A percentile compares a stretch with the other conserved stretches of the same genome.
Conservation (phyloP, 2,888 invertebrate species). For the Stenurella melanura region DNA sequence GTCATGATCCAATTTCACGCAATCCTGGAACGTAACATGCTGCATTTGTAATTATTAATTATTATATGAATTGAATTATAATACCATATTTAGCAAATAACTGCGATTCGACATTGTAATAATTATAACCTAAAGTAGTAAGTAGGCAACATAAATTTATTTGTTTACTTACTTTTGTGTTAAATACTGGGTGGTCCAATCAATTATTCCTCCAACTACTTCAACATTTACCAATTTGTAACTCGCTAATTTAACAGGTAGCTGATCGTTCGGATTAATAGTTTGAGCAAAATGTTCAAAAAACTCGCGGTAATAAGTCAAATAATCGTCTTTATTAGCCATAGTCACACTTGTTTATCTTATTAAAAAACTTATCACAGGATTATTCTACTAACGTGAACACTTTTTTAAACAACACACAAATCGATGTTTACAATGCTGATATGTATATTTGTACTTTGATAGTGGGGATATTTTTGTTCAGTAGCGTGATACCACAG, state of each 20-base stretch:
- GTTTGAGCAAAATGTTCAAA: conserved; percentile 83
- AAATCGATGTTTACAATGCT: conserved; percentile 65
- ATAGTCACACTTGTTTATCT: conserved; percentile 53
- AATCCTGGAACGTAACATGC: background rate
- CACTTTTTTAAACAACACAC: conserved; percentile 53
- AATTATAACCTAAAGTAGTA: background rate
- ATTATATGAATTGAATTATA: background rate
- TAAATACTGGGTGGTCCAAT: conserved; percentile 86
- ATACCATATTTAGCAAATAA: background rate
- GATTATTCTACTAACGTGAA: conserved; percentile 29
- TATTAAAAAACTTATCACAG: conserved; percentile 41
- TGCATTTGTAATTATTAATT: background rate
- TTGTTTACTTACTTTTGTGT: conserved; percentile 81
- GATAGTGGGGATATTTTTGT: conserved; percentile 51
- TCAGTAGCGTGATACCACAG: conserved; percentile 25
- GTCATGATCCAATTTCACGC: conserved; percentile 25
- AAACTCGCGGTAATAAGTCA: conserved; percentile 82
- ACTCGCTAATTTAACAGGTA: conserved; percentile 83
- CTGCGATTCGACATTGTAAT: background rate
- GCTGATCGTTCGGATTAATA: conserved; percentile 82
- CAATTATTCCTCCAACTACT: conserved; percentile 83
- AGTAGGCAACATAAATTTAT: background rate
- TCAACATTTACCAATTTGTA: conserved; percentile 82
- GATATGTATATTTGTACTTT: conserved; percentile 68
- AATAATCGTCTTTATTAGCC: conserved; percentile 81